Evolutionary conservation across 2,888 invertebrate species (phyloP), one percentile per base, ranked within the genome.

Genomic region (Zelleria hepariella): DNA sequence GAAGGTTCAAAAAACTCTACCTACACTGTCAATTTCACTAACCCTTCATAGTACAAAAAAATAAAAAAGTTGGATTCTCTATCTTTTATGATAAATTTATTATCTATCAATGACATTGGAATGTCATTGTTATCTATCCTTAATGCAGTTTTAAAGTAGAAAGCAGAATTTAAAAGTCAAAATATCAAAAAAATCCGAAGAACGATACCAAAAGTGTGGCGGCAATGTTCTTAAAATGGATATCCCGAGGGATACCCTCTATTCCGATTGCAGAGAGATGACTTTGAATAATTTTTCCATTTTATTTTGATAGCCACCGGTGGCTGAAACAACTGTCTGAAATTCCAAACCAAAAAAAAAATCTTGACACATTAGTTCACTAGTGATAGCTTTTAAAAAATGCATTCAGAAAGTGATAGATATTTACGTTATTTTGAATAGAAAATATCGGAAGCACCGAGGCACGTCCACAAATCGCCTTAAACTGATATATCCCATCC

Each of bases 101-200:
- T 32, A 32, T 10, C 32, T 32, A 32, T 5, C 32, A 32, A 32
- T 10, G 8, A n/a, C n/a, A n/a, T n/a, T n/a, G n/a, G n/a, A n/a
- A n/a, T n/a, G n/a, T n/a, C n/a, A n/a, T n/a, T n/a, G n/a, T n/a
- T n/a, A n/a, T n/a, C n/a, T n/a, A n/a, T n/a, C n/a, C n/a, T n/a
- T n/a, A n/a, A 23, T 53, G 53, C 53, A 25, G 4, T 53, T 23
- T 15, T 21, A n/a, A 48, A 71, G 64, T 65, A 65, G 62, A 68
- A 65, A 66, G 64, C 65, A 58, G 62, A 65, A 74, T 77, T 75
- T 77, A 69, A 77, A 76, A 78, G 71, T 77, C 75, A 72, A 74
- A 74, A 72, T 72, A 15, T 42, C 32, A 42, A 42, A 42, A 65
- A 53, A 25, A 53, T 23, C 24, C 15, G 60, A 58, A 61, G 58